Conservation (phyloP, 2,113 vertebrate genomes). For the Mormyrus lacerda region DNA sequence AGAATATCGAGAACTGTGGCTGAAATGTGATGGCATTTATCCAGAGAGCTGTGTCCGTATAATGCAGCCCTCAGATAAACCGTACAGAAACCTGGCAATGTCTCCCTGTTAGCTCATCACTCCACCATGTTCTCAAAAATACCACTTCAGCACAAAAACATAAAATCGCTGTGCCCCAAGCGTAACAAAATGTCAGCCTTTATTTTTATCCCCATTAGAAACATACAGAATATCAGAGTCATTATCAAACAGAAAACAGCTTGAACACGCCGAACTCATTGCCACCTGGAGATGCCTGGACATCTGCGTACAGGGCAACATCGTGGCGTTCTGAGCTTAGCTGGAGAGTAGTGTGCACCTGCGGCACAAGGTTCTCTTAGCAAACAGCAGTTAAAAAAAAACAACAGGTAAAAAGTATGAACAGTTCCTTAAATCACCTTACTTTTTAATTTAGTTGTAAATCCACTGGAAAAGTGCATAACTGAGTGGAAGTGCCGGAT, state of each 20-base stretch:
- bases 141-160: not conserved
- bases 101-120: not conserved
- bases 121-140: not conserved
- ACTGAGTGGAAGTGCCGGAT: not conserved
- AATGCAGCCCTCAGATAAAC: not conserved
- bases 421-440: not conserved
- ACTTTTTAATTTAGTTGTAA: not conserved
- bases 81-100: not conserved
- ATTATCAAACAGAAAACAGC: conserved; percentile 35
- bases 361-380: not conserved
- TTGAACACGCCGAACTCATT: not conserved
- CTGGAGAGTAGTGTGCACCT: not conserved
- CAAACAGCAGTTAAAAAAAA: not conserved
- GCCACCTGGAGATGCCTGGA: not conserved
- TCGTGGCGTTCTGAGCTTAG: not conserved
- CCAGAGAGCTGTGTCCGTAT: not conserved
- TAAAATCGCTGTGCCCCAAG: not conserved
- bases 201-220: conserved; percentile 46
- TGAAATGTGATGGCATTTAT: not conserved
- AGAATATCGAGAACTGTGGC: not conserved
- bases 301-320: not conserved
- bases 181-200: conserved; percentile 38
- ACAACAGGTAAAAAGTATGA: conserved; percentile 6
- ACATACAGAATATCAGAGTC: conserved; percentile 44
- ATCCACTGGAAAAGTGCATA: conserved; percentile 12